Percentiles rank a stretch among this genome's conserved stretches.
Evolutionary conservation across 2,888 invertebrate species (phyloP).

Genomic region (Tetropium fuscum): DNA sequence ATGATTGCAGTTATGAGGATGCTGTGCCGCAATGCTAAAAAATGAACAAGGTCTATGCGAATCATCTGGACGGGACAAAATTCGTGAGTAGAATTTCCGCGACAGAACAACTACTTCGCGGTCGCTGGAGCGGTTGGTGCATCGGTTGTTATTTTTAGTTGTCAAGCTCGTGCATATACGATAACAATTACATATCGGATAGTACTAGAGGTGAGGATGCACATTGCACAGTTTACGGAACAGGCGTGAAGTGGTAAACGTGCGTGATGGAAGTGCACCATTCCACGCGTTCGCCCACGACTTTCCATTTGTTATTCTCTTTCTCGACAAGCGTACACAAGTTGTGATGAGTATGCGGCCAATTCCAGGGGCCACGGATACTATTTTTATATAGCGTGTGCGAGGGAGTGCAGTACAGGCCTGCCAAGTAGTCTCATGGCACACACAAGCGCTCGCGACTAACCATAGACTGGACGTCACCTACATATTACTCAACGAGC

Average conservation of each 20-base stretch:
- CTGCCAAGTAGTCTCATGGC: slow-evolving; percentile 17
- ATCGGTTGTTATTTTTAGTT: slow-evolving; percentile 18
- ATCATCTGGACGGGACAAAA: slow-evolving; percentile 11
- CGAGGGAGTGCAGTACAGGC: slow-evolving; percentile 46
- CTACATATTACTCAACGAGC: slow-evolving; percentile 23
- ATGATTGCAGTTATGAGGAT: neutral
- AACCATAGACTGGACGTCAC: slow-evolving; percentile 18
- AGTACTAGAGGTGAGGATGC: neutral
- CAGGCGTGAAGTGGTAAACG: slow-evolving; percentile 23
- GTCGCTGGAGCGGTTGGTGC: slow-evolving; percentile 10
- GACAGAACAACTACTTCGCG: slow-evolving; percentile 11
- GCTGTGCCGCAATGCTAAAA: neutral
- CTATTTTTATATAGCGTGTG: slow-evolving; percentile 44
- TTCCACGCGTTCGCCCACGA: slow-evolving; percentile 32
- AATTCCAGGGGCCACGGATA: slow-evolving; percentile 42
- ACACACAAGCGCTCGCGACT: slow-evolving; percentile 8
- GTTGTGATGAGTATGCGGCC: slow-evolving; percentile 41
- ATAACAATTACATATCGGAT: neutral
- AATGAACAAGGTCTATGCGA: slow-evolving; percentile 5
- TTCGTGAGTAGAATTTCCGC: slow-evolving; percentile 10
- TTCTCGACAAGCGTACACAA: slow-evolving; percentile 42
- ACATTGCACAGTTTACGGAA: slow-evolving; percentile 3
- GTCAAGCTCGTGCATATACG: slow-evolving; percentile 1
- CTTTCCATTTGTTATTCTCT: slow-evolving; percentile 35
- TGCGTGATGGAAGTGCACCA: slow-evolving; percentile 27